These are phyloP conservation scores for Setipinna tenuifilis DNA, from an alignment of 2,797 vertebrate genomes.

Conservation along the genomic window DNA sequence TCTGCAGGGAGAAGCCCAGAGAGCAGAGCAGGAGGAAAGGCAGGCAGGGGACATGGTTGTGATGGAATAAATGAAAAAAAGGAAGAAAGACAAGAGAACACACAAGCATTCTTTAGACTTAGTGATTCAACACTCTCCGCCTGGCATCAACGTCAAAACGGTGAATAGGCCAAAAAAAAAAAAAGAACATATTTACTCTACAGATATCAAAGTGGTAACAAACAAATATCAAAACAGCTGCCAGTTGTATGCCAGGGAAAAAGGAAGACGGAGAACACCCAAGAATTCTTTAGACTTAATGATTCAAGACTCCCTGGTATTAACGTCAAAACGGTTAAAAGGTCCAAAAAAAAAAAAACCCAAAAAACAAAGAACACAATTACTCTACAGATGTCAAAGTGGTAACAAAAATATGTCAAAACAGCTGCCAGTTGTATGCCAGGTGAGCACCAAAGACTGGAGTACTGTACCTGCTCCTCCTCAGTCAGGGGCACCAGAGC, in stretches of 20 bases:
- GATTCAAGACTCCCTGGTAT: not conserved
- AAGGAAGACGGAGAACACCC: no score
- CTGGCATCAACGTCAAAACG: no score
- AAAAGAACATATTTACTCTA: not conserved
- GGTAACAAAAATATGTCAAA: no score
- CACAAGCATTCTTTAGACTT: not conserved
- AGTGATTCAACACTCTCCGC: not conserved
- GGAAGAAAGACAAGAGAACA: not conserved
- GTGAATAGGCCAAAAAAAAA: not conserved
- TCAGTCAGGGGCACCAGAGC: conserved; percentile 90
- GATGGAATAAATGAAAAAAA: not conserved
- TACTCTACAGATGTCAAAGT: not conserved
- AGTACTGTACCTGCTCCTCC: conserved; percentile 85
- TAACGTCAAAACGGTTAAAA: not conserved
- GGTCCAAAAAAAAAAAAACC: not conserved
- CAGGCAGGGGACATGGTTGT: no score
- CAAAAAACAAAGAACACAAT: not conserved
- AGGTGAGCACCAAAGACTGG: no score
- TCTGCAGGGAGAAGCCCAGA: conserved; percentile 67
- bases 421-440: no score
- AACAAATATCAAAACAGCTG: no score
- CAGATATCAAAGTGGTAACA: no score
- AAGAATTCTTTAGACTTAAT: not conserved
- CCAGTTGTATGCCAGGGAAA: no score
- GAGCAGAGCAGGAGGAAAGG: not conserved